These are phyloP conservation scores for Xestia xanthographa DNA, from an alignment of 2,888 invertebrate species.

Conservation along the genomic window DNA sequence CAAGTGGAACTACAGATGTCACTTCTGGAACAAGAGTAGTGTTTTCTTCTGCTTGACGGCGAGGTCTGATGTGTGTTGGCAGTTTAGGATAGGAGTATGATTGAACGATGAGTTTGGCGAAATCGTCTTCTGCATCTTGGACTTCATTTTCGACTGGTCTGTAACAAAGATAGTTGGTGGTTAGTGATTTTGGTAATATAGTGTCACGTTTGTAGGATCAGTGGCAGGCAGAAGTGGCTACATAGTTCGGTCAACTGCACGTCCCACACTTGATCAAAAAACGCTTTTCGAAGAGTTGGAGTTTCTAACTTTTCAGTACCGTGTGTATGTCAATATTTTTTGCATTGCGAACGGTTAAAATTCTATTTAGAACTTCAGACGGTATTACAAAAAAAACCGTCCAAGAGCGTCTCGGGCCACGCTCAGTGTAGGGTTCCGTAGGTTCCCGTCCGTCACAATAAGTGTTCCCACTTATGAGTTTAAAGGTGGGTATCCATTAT, in stretches of 20 bases:
- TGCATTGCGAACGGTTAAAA: not conserved
- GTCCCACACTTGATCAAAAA: not conserved
- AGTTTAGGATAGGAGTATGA: slow-evolving; percentile 25
- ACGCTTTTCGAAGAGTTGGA: not conserved
- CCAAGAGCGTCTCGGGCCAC: no score
- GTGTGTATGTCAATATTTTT: no score
- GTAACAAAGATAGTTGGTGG: slow-evolving; percentile 29
- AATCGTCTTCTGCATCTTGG: slow-evolving; percentile 17
- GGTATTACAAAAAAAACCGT: no score
- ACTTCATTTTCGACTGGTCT: slow-evolving; percentile 44
- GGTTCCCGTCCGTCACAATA: no score
- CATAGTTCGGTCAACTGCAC: not conserved
- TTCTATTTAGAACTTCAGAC: no score
- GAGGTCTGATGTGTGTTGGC: slow-evolving; percentile 7
- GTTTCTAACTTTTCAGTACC: no score
- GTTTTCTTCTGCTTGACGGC: slow-evolving; percentile 32
- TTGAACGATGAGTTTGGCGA: slow-evolving; percentile 37
- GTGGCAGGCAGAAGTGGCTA: not conserved
- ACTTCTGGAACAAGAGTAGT: not conserved
- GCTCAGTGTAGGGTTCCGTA: no score
- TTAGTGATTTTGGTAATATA: slow-evolving; percentile 9
- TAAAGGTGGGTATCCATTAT: no score
- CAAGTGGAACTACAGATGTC: not conserved
- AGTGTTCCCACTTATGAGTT: no score
- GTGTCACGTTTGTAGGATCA: not conserved